Evolutionary conservation across 2,888 invertebrate species (phyloP).

Genomic region (Gymnoscelis rufifasciata): DNA sequence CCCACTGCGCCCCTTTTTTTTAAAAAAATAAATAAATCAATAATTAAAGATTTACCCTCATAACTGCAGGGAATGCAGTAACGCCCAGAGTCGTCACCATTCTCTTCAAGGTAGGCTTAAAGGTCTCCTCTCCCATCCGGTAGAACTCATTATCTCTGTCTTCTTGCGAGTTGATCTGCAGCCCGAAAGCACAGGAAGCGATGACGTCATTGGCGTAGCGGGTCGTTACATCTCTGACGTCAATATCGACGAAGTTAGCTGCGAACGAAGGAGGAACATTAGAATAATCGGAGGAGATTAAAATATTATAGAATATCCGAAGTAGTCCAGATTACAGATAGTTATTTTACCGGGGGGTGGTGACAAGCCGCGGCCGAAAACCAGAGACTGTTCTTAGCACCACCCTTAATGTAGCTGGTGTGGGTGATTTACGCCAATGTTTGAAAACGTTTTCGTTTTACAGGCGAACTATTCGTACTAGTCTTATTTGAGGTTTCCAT

Average conservation of each 20-base stretch:
- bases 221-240: constrained; percentile 63
- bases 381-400: too few species aligned
- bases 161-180: constrained; percentile 75
- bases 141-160: constrained; percentile 77
- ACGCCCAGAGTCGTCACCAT: constrained; percentile 36
- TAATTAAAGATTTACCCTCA: constrained; percentile 35
- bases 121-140: constrained; percentile 63
- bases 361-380: too few species aligned
- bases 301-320: too few species aligned
- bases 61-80: constrained; percentile 32
- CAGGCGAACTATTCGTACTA: too few species aligned
- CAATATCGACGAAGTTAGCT: constrained; percentile 47
- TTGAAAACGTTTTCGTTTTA: too few species aligned
- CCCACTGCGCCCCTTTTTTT: too few species aligned
- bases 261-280: not conserved
- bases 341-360: too few species aligned
- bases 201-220: constrained; percentile 74
- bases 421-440: too few species aligned
- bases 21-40: too few species aligned
- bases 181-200: constrained; percentile 72
- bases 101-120: constrained; percentile 39
- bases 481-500: too few species aligned
- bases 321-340: too few species aligned
- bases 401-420: too few species aligned
- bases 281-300: not conserved